Percentiles rank a stretch among this genome's conserved stretches.
Evolutionary conservation across 2,113 vertebrate species (phyloP).

Genomic region (Pelodiscus sinensis): DNA sequence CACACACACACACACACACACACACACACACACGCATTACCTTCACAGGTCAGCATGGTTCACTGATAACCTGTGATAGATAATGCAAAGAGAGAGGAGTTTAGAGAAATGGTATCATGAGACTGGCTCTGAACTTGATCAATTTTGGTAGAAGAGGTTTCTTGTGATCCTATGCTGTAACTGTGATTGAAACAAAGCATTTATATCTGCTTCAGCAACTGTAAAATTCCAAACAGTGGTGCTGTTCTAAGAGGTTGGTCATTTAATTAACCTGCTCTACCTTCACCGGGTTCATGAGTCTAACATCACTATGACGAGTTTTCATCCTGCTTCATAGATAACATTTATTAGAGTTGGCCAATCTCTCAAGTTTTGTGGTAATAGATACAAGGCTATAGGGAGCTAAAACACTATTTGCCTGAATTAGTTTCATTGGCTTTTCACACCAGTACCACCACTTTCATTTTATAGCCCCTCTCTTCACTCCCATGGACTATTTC

Average conservation of each 20-base stretch:
- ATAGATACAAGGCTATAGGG: neutral
- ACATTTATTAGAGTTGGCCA: constrained; percentile 15
- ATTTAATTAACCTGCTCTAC: constrained; percentile 60
- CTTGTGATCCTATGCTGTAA: constrained; percentile 40
- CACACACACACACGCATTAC: constrained; percentile 13
- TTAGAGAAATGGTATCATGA: constrained; percentile 25
- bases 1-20: neutral
- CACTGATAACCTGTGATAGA: constrained; percentile 18
- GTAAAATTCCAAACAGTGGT: constrained; percentile 24
- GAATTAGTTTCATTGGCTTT: neutral
- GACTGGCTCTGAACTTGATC: constrained; percentile 54
- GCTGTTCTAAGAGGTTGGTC: constrained; percentile 25
- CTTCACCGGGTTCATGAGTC: constrained; percentile 26
- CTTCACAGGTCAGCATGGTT: constrained; percentile 32
- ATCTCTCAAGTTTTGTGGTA: neutral
- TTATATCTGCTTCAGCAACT: constrained; percentile 24
- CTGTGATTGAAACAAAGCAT: constrained; percentile 33
- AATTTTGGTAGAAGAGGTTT: constrained; percentile 52
- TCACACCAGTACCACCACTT: neutral
- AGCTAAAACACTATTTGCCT: neutral
- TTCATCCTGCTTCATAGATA: constrained; percentile 8
- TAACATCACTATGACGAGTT: constrained; percentile 44
- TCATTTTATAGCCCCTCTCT: neutral
- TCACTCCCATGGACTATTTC: neutral
- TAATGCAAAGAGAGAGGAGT: constrained; percentile 49